phyloP scores from a whole-genome alignment of 35 echinoderm and acorn worm genomes.

The Apostichopus parvimensis region DNA sequence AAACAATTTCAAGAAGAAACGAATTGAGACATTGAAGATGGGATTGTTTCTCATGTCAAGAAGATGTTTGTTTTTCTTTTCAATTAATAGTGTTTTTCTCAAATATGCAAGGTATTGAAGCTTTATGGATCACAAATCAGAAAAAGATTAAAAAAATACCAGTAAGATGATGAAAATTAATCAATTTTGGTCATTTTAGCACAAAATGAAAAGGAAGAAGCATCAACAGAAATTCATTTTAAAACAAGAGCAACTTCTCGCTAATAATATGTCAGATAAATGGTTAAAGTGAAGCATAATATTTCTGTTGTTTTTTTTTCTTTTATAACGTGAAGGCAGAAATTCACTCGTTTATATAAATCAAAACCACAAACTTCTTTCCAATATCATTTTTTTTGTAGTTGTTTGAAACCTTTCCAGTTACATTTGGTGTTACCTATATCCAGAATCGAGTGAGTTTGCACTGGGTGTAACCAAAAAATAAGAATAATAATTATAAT shows the following conservation, averaged over 20 bases:
- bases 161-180: no score
- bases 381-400: slow-evolving; percentile 2
- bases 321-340: not conserved
- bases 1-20: no score
- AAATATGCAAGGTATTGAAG: no score
- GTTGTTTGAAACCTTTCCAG: slow-evolving; percentile 20
- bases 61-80: no score
- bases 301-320: not conserved
- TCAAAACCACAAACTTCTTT: not conserved
- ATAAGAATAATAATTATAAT: not conserved
- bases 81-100: no score
- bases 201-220: no score
- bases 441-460: slow-evolving; percentile 17
- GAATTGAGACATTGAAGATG: no score
- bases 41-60: no score
- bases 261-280: not conserved
- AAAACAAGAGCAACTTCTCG: not conserved
- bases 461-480: slow-evolving; percentile 15
- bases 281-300: not conserved
- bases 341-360: not conserved
- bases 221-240: no score
- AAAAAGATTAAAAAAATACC: no score
- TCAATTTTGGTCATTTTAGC: no score
- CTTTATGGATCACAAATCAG: no score
- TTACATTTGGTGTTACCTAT: slow-evolving; percentile 9